A percentile compares a stretch with the other conserved stretches of the same genome.
Evolutionary conservation across 2,888 invertebrate genomes (phyloP).

Genomic region (Dynastes tityus): DNA sequence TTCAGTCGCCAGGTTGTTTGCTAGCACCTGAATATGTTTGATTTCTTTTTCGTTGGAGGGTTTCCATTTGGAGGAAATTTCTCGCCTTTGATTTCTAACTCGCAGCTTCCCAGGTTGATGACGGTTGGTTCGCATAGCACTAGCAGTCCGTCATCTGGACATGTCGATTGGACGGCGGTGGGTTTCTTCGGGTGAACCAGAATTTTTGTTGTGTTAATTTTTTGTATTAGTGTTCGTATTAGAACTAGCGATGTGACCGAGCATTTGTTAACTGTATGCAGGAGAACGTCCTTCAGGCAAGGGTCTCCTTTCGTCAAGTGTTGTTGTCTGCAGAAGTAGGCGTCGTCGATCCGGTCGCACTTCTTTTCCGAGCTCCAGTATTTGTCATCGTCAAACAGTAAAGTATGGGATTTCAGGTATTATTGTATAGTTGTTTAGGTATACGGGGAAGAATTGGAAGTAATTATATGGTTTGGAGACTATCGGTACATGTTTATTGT

Average conservation of each 20-base stretch:
- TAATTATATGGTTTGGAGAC: slow-evolving; percentile 33
- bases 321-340: slow-evolving; percentile 11
- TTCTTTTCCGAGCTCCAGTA: slow-evolving; percentile 44
- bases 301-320: slow-evolving; percentile 25
- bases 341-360: slow-evolving; percentile 19
- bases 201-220: slow-evolving; percentile 10
- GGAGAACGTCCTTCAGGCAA: neutral
- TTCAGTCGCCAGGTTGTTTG: neutral
- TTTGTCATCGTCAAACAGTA: slow-evolving; percentile 32
- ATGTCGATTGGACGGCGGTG: slow-evolving; percentile 9
- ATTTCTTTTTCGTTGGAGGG: neutral
- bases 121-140: slow-evolving; percentile 15
- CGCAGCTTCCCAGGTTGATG: slow-evolving; percentile 9
- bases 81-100: slow-evolving; percentile 20
- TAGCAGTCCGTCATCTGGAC: slow-evolving; percentile 1
- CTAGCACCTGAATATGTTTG: neutral
- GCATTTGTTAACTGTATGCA: neutral
- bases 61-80: slow-evolving; percentile 1
- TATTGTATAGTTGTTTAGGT: slow-evolving; percentile 35
- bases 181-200: slow-evolving; percentile 16
- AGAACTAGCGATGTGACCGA: neutral
- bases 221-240: slow-evolving; percentile 18
- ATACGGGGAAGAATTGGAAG: slow-evolving; percentile 28
- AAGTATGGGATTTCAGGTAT: slow-evolving; percentile 43
- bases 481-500: slow-evolving; percentile 44